phyloP scores from a whole-genome alignment of 2,888 invertebrate species.

The Melipona bicolor region DNA sequence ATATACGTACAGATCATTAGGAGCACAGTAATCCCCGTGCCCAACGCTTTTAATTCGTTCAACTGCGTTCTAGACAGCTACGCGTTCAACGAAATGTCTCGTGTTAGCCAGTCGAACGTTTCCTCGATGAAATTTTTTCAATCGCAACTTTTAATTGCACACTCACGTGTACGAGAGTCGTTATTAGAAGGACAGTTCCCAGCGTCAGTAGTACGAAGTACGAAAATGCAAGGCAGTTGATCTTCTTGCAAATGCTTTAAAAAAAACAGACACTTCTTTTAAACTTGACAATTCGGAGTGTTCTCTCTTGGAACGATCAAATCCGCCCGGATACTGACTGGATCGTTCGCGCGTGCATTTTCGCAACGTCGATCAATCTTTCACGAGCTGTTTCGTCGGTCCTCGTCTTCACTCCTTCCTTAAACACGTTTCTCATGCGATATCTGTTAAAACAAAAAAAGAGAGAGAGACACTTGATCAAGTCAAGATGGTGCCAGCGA shows the following conservation, averaged over 20 bases:
- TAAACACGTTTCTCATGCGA: constrained; percentile 10
- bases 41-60: background rate
- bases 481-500: too few relatives aligned
- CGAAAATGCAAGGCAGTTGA: background rate
- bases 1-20: background rate
- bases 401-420: background rate
- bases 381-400: background rate
- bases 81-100: background rate
- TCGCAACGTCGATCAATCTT: constrained; percentile 17
- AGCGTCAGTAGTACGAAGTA: constrained; percentile 34
- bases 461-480: background rate
- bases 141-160: too few relatives aligned
- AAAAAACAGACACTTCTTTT: too few relatives aligned
- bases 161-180: constrained; percentile 45
- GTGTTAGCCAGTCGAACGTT: background rate
- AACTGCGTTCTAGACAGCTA: constrained; percentile 1
- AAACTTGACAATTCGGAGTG: too few relatives aligned
- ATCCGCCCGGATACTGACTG: constrained; percentile 25
- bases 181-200: constrained; percentile 12
- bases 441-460: constrained; percentile 7
- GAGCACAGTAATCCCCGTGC: accelerated
- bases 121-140: background rate
- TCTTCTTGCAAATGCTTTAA: background rate
- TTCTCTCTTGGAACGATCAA: too few relatives aligned
- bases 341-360: constrained; percentile 29